Evolutionary conservation across 1,140 invertebrate species (phyloP).

Genomic region (Steinernema feltiae): DNA sequence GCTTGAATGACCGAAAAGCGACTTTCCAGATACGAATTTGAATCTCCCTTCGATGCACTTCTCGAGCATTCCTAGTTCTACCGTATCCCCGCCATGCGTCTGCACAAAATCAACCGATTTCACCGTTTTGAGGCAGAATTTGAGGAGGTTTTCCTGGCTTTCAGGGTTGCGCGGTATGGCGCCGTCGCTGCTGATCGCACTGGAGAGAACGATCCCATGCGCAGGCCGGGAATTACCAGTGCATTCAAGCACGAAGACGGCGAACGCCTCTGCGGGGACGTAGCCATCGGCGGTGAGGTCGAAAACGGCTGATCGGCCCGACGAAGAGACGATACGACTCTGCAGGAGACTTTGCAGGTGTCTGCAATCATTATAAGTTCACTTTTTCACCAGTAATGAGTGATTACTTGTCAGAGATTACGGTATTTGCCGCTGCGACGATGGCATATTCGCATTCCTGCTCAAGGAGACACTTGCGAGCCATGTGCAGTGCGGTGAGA

Average conservation of each 20-base stretch:
- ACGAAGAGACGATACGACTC: slow-evolving; percentile 27
- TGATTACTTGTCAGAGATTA: background rate
- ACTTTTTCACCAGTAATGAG: background rate
- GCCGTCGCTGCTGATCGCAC: slow-evolving; percentile 6
- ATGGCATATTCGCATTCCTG: slow-evolving; percentile 47
- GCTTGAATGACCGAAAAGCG: background rate
- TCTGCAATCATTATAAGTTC: background rate
- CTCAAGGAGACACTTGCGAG: slow-evolving; percentile 40
- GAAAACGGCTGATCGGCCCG: slow-evolving; percentile 25
- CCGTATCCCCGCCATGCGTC: background rate
- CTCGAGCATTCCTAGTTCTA: background rate
- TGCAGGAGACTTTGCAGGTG: slow-evolving; percentile 65
- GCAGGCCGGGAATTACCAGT: background rate
- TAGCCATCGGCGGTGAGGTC: slow-evolving; percentile 30
- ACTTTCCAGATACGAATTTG: background rate
- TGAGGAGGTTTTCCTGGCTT: background rate
- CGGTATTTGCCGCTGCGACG: slow-evolving; percentile 36
- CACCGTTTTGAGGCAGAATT: background rate
- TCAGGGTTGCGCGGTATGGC: background rate
- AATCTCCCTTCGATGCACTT: background rate
- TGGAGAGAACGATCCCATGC: slow-evolving; percentile 1
- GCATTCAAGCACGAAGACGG: slow-evolving; percentile 9
- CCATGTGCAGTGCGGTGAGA: slow-evolving; percentile 51
- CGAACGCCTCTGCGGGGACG: slow-evolving; percentile 26
- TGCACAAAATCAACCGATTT: background rate